Base-by-base conservation (phyloP, 2,113 vertebrate genomes). In the Pterocles burchelli region DNA sequence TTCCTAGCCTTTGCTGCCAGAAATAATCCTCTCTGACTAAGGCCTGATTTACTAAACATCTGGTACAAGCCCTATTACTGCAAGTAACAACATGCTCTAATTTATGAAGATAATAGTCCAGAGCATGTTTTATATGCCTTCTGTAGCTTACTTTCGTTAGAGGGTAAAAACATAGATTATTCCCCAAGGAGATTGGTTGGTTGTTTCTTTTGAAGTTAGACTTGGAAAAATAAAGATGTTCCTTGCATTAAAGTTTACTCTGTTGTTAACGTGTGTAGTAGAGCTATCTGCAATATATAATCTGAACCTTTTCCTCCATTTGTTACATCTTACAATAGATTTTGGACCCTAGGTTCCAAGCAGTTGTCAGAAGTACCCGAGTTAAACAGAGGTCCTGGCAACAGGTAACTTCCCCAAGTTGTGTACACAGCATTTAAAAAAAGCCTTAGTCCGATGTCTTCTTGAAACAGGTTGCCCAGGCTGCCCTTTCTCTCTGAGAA, bases 1-100 rank as follows among this genome's bases (percentile, higher is more conserved):
- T 94, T 91, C 72, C 43, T 88, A 73, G 76, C 72, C 88, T 96
- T 71, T 88, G 88, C 95, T 96, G 92, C 79, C 95, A 96, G 92
- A 90, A 96, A 80, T 97, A 97, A 96, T 96, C 93, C 93, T 95
- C 89, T 89, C 75, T 95, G 95, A 93, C 89, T 97, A 94, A 96
- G 90, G 85, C 86, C 78, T 84, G 93, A 93, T 97, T 92, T 92
- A 71, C 85, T 80, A 93, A 96, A 94, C 95, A 96, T 95, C 93
- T 97, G 95, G 92, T 95, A 74, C 95, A 94, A 96, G 95, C 92
- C 95, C 95, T 93, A 2, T 93, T 94, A 86, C 75, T 95, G 95
- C 95, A 86, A 95, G 95, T 94, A 95, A 49, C 90, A 73, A 65
- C 96, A 14, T 90, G 95, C 88, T 96, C 67, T 77, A 31, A 76